Evolutionary conservation across 2,113 vertebrate species (phyloP), one percentile per base, ranked within the genome.

Genomic region (Nannospalax galili): DNA sequence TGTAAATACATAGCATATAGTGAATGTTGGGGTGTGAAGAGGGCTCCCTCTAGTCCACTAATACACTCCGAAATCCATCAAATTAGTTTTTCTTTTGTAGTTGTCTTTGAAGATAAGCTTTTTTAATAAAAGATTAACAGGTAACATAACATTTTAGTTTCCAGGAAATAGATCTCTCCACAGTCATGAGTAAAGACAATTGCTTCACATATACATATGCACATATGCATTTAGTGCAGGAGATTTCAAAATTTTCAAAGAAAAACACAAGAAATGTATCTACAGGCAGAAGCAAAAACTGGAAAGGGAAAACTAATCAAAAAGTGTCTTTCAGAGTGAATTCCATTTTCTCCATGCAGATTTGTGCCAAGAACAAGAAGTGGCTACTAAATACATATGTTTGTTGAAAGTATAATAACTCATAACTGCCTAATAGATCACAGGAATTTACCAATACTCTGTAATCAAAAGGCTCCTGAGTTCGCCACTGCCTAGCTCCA

Each of bases 381-480:
- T 92, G 88, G 5, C 30, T 24, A 88, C 40, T 20, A 32, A 75
- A 80, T 72, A 65, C 86, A 82, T 65, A 11, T 16, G n/a, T 95
- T 96, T 96, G 12, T 65, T 95, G 52, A 72, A 97, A 92, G 3
- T 88, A 86, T 91, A 93, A 89, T 56, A 84, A 6, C 84, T 96
- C 84, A 75, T 14, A 40, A 75, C 0, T 1, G 8, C 3, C 82
- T 75, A 82, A 56, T 35, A 78, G 0, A 7, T 15, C 86, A 17
- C 67, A 96, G 91, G 87, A 95, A 96, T 73, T 96, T 12, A 56
- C 8, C 84, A 69, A 88, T 82, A 78, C 69, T 2, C 64, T 78
- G 9, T 95, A 90, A 91, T 94, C 4, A 92, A 80, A 80, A 94
- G 95, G 96, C 85, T 72, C 52, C n/a, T 90, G 91, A 90, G 69